A percentile compares a stretch with the other conserved stretches of the same genome.
Conservation (phyloP, 2,113 vertebrate genomes). For the Microcebus ravelobensis region DNA sequence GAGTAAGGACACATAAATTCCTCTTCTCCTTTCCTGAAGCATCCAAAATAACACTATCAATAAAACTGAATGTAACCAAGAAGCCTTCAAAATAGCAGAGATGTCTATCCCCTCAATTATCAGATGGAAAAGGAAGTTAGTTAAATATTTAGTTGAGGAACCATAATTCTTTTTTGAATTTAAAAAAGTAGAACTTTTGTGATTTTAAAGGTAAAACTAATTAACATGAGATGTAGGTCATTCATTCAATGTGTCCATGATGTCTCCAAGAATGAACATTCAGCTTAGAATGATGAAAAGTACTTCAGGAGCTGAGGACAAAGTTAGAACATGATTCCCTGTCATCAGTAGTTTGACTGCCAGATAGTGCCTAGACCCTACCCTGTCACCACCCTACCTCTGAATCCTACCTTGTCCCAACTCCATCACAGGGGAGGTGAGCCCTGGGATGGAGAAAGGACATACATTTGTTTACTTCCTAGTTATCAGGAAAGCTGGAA, state of each 20-base stretch:
- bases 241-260: not conserved
- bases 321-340: not conserved
- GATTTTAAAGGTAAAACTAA: conserved; percentile 46
- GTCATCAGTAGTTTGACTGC: not conserved
- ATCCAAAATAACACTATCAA: not conserved
- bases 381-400: not conserved
- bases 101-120: not conserved
- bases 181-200: conserved; percentile 9
- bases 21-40: not conserved
- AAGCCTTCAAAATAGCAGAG: conserved; percentile 17
- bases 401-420: not conserved
- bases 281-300: not conserved
- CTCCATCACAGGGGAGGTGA: not conserved
- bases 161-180: not conserved
- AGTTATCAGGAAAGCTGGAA: conserved; percentile 15
- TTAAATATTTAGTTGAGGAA: conserved; percentile 27
- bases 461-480: not conserved
- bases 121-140: conserved; percentile 3
- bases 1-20: not conserved
- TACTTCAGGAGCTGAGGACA: not conserved
- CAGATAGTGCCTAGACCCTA: not conserved
- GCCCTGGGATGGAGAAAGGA: not conserved
- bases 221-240: not conserved
- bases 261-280: not conserved
- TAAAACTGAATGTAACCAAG: not conserved